Conservation (phyloP, 1,140 invertebrate species). For the Phocides pigmalion region DNA sequence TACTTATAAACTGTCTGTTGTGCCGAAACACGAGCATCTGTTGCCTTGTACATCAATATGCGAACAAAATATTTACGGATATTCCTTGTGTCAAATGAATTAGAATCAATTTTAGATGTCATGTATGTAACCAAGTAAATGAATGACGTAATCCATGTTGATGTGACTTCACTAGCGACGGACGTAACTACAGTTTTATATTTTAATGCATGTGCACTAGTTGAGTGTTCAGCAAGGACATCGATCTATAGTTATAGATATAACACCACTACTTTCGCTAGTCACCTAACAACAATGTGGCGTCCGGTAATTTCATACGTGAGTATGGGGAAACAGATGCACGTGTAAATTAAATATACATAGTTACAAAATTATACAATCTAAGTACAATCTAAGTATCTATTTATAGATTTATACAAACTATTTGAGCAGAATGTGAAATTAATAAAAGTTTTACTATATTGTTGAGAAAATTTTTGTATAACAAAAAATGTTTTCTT, state of each 20-base stretch:
- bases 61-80: too few species aligned
- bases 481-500: slow-evolving; percentile 66
- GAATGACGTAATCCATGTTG: too few species aligned
- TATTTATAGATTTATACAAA: slow-evolving; percentile 29
- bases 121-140: too few species aligned
- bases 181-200: too few species aligned
- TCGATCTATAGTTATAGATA: too few species aligned
- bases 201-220: too few species aligned
- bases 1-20: slow-evolving; percentile 7
- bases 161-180: too few species aligned
- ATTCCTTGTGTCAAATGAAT: too few species aligned
- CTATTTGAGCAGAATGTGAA: slow-evolving; percentile 48
- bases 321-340: slow-evolving; percentile 19
- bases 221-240: too few species aligned
- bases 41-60: slow-evolving; percentile 8
- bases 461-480: slow-evolving; percentile 72
- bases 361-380: slow-evolving; percentile 32
- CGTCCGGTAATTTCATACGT: neutral
- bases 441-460: slow-evolving; percentile 52
- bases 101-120: too few species aligned
- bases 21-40: slow-evolving; percentile 5
- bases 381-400: slow-evolving; percentile 14
- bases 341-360: slow-evolving; percentile 12
- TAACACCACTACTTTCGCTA: too few species aligned
- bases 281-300: too few species aligned